Percentiles rank a stretch among this genome's conserved stretches.
Conservation (phyloP, 2,113 vertebrate genomes). For the Passer montanus region DNA sequence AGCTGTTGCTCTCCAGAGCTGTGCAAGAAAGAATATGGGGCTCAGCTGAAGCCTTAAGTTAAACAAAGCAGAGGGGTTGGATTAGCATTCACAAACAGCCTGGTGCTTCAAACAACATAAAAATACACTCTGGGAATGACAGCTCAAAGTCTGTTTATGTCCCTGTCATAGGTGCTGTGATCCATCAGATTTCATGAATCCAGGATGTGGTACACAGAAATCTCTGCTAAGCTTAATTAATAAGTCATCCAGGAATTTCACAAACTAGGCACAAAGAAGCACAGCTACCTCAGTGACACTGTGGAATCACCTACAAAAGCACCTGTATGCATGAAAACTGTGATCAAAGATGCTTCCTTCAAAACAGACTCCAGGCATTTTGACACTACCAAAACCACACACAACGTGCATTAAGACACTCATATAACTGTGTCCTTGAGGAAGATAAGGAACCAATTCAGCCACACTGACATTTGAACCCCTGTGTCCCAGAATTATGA, state of each 20-base stretch:
- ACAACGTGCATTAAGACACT: not conserved
- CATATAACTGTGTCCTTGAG: not conserved
- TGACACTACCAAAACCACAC: not conserved
- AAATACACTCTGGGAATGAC: not conserved
- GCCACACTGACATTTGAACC: not conserved
- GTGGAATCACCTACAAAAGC: not conserved
- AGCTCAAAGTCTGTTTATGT: constrained; percentile 12
- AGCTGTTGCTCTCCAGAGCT: constrained; percentile 42
- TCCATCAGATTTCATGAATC: not conserved
- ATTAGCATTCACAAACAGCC: constrained; percentile 18
- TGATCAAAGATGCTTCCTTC: not conserved
- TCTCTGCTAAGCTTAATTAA: not conserved
- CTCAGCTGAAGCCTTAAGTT: constrained; percentile 15
- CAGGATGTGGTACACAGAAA: not conserved
- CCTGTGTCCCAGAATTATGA: not conserved
- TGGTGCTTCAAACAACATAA: not conserved
- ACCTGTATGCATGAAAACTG: not conserved
- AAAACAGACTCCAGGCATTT: not conserved
- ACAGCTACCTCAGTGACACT: not conserved
- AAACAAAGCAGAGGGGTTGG: constrained; percentile 36
- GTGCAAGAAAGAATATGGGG: not conserved
- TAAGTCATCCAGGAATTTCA: not conserved
- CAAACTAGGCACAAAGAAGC: not conserved
- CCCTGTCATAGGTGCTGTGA: not conserved
- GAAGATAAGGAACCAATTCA: not conserved